Evolutionary conservation across 2,888 invertebrate genomes (phyloP).

Genomic region (Unio delphinus): DNA sequence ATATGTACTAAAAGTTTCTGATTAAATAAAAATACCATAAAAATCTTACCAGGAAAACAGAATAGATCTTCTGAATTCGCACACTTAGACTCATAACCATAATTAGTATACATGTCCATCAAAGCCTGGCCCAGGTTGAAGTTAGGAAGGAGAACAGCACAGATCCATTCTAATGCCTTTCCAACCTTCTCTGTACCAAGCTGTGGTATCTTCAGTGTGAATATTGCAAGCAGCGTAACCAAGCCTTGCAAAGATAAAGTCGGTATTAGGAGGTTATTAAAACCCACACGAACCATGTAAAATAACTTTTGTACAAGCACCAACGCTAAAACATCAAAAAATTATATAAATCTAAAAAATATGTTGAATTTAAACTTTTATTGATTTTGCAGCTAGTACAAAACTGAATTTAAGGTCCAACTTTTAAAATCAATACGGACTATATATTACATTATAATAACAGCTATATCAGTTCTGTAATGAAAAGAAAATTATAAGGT

Average conservation of each 20-base stretch:
- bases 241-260: conserved; percentile 75
- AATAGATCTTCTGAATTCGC: conserved; percentile 14
- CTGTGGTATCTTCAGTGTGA: conserved; percentile 78
- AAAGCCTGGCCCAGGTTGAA: conserved; percentile 75
- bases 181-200: conserved; percentile 77
- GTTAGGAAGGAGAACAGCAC: conserved; percentile 80
- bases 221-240: conserved; percentile 80
- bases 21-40: too few species aligned
- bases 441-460: too few species aligned
- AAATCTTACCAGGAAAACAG: conserved; percentile 22
- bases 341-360: too few species aligned
- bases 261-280: background rate
- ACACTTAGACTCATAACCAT: conserved; percentile 38
- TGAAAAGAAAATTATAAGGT: too few species aligned
- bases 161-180: conserved; percentile 77
- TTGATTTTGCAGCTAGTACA: too few species aligned
- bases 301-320: background rate
- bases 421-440: too few species aligned
- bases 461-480: too few species aligned
- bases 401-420: too few species aligned
- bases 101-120: conserved; percentile 71
- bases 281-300: too few species aligned
- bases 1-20: too few species aligned
- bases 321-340: too few species aligned
- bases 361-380: too few species aligned